Conservation (phyloP, 2,113 vertebrate genomes). For the Toxostoma redivivum region DNA sequence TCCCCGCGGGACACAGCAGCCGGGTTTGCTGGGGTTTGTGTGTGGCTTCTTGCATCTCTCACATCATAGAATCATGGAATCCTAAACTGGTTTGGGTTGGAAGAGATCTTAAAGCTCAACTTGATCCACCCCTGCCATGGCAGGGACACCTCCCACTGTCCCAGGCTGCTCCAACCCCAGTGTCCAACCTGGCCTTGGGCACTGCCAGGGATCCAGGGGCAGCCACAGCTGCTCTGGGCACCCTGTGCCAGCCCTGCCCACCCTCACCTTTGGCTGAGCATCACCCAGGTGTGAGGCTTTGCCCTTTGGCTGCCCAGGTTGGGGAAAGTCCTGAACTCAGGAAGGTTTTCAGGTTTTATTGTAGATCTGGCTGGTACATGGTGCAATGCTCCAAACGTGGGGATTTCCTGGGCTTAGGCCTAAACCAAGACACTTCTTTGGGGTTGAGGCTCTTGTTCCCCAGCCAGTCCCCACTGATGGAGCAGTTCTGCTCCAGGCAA, state of each 20-base stretch:
- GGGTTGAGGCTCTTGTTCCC: not conserved
- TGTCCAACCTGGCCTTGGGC: not conserved
- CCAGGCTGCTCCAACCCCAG: not conserved
- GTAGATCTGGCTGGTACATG: accelerated
- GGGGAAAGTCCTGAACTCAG: not conserved
- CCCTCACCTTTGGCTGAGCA: not conserved
- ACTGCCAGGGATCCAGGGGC: not conserved
- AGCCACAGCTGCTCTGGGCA: not conserved
- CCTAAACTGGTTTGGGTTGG: not conserved
- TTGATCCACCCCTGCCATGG: no score
- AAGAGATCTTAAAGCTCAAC: not conserved
- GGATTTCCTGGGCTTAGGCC: not conserved
- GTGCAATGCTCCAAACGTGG: accelerated
- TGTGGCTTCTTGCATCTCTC: not conserved
- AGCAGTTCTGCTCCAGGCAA: not conserved
- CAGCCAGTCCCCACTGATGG: not conserved
- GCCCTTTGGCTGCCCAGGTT: not conserved
- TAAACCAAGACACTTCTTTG: not conserved
- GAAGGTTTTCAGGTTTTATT: not conserved
- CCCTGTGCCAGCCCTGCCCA: not conserved
- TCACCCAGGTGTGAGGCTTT: not conserved
- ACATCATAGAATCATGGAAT: accelerated
- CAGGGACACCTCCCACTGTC: not conserved
- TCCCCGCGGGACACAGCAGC: not conserved
- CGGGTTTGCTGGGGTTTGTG: accelerated